These are phyloP conservation scores for Lutraria lutraria DNA, from an alignment of 2,888 invertebrate species.

Conservation along the genomic window DNA sequence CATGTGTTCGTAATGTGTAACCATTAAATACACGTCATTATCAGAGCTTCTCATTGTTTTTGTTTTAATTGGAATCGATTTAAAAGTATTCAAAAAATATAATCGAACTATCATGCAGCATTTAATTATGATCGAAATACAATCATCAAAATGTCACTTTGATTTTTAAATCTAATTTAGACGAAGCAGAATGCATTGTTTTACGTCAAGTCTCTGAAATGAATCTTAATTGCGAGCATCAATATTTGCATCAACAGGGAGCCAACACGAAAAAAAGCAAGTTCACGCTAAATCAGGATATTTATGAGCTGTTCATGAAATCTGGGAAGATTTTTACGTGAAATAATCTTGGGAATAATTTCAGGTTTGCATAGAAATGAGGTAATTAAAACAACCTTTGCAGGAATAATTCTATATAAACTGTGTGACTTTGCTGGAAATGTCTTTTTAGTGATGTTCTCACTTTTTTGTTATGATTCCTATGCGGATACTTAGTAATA, in stretches of 20 bases:
- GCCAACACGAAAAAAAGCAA: background rate
- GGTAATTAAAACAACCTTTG: background rate
- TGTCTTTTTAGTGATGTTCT: background rate
- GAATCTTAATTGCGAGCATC: background rate
- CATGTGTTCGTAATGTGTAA: no score
- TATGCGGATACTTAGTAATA: background rate
- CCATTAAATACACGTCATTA: no score
- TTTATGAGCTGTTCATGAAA: constrained; percentile 19
- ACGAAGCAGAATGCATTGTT: no score
- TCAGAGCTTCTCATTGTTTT: no score
- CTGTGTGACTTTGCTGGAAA: constrained; percentile 11
- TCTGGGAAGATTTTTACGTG: constrained; percentile 2
- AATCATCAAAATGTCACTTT: no score
- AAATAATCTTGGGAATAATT: constrained; percentile 21
- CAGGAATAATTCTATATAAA: constrained; percentile 16
- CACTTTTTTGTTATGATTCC: background rate
- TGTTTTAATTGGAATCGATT: no score
- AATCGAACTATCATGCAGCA: no score
- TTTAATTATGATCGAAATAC: no score
- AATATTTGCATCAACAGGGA: background rate
- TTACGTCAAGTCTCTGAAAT: background rate
- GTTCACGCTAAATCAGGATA: background rate
- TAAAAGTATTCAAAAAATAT: no score
- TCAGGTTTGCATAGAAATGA: constrained; percentile 24
- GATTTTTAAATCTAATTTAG: no score